Base-by-base conservation (phyloP, 2,797 vertebrate species). In the Clarias fuscus region DNA sequence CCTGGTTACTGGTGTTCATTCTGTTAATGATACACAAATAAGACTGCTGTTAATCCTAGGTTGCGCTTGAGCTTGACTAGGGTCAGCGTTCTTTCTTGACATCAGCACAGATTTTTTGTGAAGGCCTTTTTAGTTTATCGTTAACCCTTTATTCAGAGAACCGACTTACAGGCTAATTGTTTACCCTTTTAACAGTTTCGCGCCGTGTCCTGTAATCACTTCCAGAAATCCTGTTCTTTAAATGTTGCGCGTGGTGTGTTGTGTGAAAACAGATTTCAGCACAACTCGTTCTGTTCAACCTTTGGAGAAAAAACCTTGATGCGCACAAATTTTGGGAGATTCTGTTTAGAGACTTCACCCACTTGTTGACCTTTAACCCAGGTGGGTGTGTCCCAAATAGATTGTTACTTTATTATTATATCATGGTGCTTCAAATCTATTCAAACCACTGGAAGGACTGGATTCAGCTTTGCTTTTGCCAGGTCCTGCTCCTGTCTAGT, bases 21-120 rank as follows among this genome's bases (percentile, higher is more conserved):
- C 86, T 83, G 86, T 90, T 88, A 89, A 89, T 88, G 72, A 90
- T 88, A 82, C 8, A 87, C 79, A 70, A 70, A 71, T 72, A 79
- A 67, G 58, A n/a, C 58, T 68, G 68, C 40, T 77, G 83, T 85
- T 89, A 56, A 76, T 77, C 78, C 22, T 27, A 77, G 17, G 18
- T n/a, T 67, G 58, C 27, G 40, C 37, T 68, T 84, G 58, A 84
- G 48, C 59, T 83, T n/a, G 72, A 56, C 10, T 24, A 15, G 53
- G 56, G 58, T 68, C 43, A 61, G 56, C 15, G 24, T 82, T 76
- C 62, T 30, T 13, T 20, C 65, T 10, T 64, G 37, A 62, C 56
- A 3, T 59, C n/a, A 68, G 13, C 64, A 40, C 48, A 33, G 65
- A 40, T 64, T 75, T 33, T 82, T 58, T 59, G 84, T 11, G 67